Base-by-base conservation (phyloP, 2,888 invertebrate genomes). In the Eupithecia inturbata region DNA sequence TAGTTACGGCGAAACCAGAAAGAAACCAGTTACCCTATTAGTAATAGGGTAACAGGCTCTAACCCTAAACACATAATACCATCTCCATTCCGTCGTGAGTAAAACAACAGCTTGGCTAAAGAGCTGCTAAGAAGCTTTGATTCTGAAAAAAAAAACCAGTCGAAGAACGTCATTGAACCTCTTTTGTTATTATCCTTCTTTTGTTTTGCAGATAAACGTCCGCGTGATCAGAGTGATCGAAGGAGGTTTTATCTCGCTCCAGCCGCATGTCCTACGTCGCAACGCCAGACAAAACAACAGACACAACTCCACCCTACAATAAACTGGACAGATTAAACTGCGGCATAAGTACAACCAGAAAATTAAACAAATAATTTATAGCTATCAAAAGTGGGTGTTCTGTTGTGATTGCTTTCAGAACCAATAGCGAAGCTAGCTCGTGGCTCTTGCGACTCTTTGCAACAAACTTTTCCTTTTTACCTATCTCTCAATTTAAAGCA, bases 161-260 rank as follows among this genome's bases (percentile, higher is more conserved):
- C 7, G 45, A 19, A n/a, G n/a, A 53, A 53, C 53, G 12, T 53
- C 10, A 19, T 53, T 22, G 7, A 53, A 12, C 53, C 53, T 53
- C 63, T 10, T 33, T 63, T 19, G 31, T n/a, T 33, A 19, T 10
- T 36, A 31, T 67, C 10, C 26, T 62, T 62, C 16, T 62, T 36
- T 57, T 57, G 16, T 28, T 49, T 88, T 87, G 0, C 88, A 94
- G 92, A 94, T 96, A 49, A 98, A 98, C 87, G 93, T 97, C 69
- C 95, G 97, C 72, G 95, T 98, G n/a, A 82, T 97, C 69, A 95
- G 97, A 68, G 91, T 93, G 7, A 84, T 91, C 1, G 94, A 94
- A 69, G 96, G 82, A 81, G 90, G 89, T 1, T 94, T 88, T 87
- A 84, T 88, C 70, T 84, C 91, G 7, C 82, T 92, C 10, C 91